Evolutionary conservation across 2,888 invertebrate genomes (phyloP).

Genomic region (Gastracanthus pulcherrimus): DNA sequence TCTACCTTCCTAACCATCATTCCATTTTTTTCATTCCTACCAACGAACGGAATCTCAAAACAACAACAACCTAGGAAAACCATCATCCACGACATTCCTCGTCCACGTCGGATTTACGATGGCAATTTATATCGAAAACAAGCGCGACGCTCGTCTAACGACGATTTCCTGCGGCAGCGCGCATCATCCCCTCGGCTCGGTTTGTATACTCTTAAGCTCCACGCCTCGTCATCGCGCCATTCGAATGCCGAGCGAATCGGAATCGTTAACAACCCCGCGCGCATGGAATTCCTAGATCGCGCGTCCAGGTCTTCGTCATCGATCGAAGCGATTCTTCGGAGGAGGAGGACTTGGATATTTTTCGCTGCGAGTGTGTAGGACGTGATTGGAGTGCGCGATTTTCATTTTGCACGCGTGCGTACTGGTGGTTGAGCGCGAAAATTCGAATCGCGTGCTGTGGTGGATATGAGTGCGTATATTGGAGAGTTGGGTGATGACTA

Average conservation of each 20-base stretch:
- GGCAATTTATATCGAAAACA: neutral
- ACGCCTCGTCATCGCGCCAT: neutral
- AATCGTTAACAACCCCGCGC: neutral
- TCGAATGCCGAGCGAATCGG: neutral
- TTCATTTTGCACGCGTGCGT: neutral
- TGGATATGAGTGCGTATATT: no score
- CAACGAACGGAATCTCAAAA: neutral
- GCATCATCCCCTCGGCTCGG: no score
- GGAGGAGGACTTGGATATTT: neutral
- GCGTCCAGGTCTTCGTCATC: neutral
- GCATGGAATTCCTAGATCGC: slow-evolving; percentile 20
- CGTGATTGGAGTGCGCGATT: slow-evolving; percentile 8
- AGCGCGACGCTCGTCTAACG: neutral
- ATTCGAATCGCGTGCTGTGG: slow-evolving; percentile 46
- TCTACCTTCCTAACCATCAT: no score
- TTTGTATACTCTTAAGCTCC: no score
- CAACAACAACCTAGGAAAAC: neutral
- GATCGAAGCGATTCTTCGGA: slow-evolving; percentile 22
- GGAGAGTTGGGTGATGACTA: neutral
- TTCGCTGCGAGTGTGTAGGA: neutral
- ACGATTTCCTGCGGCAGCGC: neutral
- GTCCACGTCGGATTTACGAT: neutral
- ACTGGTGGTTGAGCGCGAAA: slow-evolving; percentile 32
- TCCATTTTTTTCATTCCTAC: no score
- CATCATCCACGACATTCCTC: no score